Base-by-base conservation (phyloP, 1,140 invertebrate species). In the Hycleus phaleratus region DNA sequence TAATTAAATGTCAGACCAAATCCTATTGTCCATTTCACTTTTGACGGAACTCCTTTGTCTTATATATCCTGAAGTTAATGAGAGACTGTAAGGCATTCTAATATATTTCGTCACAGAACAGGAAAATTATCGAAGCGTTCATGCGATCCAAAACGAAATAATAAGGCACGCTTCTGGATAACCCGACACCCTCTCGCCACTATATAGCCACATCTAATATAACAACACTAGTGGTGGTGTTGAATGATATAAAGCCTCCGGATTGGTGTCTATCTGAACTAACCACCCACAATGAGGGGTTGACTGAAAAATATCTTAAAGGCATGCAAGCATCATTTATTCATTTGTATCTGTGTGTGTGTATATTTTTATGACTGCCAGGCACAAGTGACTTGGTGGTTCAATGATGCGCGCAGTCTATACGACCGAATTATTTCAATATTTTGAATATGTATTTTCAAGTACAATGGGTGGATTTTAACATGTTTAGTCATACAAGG, bases 61-160 rank as follows among this genome's bases (percentile, higher is more conserved):
- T 46, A 47, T 55, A 55, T 46, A 55, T 53, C 51, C 51, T 53
- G 42, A 52, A 18, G 44, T 53, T 53, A 53, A 53, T 53, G 51
- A 53, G 51, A 53, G 49, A 47, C 44, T 48, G 38, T 32, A 47
- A 42, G 9, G 50, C 50, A 46, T 52, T 58, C 48, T 52, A 58
- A 48, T 49, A 58, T 53, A 47, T 53, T 58, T 58, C 52, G 57
- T 58, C 57, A 52, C 49, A 53, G 57, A 50, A 58, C 57, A 58
- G 57, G 57, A 58, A 58, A 58, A 58, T 58, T 58, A 58, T 58
- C 49, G 57, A 25, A 58, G 57, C 57, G 57, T 58, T 58, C 57
- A 58, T 58, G 57, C 57, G 45, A 45, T 53, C 51, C 57, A 53
- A 49, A 58, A 58, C 49, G 57, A 58, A 58, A 58, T 58, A 58